Percentiles rank a stretch among this genome's conserved stretches.
phyloP scores from a whole-genome alignment of 2,797 vertebrate genomes.

The Peromyscus eremicus region DNA sequence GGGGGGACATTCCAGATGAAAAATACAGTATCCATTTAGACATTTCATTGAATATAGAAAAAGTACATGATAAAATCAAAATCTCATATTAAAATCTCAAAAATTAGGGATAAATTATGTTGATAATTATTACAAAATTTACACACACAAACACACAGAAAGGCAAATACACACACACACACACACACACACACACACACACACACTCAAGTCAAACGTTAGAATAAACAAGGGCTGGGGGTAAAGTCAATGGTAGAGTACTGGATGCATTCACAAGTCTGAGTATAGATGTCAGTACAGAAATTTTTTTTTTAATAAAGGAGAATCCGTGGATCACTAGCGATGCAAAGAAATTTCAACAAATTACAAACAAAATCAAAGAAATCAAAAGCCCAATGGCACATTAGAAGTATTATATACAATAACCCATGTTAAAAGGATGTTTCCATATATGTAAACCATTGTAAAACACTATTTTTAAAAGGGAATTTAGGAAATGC shows the following conservation, averaged over 20 bases:
- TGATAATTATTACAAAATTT: not conserved
- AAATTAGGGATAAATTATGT: not conserved
- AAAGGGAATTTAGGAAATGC: not conserved
- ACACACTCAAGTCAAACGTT: not conserved
- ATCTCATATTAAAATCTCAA: not conserved
- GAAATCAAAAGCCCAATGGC: not conserved
- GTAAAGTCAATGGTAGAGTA: not conserved
- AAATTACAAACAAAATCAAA: conserved; percentile 5
- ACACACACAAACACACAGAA: not conserved
- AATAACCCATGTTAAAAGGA: not conserved
- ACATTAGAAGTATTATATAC: not conserved
- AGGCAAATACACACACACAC: not conserved
- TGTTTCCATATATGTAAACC: not conserved
- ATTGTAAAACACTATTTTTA: not conserved
- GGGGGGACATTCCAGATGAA: not conserved
- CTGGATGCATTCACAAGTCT: not conserved
- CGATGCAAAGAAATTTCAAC: not conserved
- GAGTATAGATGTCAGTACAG: not conserved
- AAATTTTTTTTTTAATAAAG: not conserved
- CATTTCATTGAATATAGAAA: not conserved
- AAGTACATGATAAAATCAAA: conserved; percentile 10
- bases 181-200: not conserved
- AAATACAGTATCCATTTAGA: not conserved
- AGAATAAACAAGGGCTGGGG: not conserved
- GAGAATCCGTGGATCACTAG: not conserved